phyloP scores from a whole-genome alignment of 2,113 vertebrate species.

The Stegastes partitus region DNA sequence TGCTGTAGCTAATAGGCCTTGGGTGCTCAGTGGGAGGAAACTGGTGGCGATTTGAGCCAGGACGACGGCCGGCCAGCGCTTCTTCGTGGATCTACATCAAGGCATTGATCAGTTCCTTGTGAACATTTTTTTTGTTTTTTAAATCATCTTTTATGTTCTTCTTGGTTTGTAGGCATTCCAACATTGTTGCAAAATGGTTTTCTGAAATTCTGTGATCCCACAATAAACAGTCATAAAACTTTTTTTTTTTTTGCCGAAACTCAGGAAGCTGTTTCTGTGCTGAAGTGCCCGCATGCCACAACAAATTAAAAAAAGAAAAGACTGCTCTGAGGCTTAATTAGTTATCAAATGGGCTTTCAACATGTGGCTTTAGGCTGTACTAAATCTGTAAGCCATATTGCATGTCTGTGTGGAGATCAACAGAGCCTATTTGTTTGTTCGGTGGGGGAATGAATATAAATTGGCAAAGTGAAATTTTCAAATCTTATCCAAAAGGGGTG shows the following conservation, averaged over 20 bases:
- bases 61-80: slow-evolving; percentile 27
- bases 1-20: slow-evolving; percentile 63
- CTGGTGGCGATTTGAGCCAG: slow-evolving; percentile 24
- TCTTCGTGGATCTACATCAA: slow-evolving; percentile 39
- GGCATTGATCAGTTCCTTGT: slow-evolving; percentile 51
- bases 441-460: slow-evolving; percentile 44
- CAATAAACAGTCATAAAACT: slow-evolving; percentile 32
- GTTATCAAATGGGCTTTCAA: slow-evolving; percentile 68
- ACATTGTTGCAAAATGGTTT: slow-evolving; percentile 20
- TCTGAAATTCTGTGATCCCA: slow-evolving; percentile 28
- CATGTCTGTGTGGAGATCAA: slow-evolving; percentile 57
- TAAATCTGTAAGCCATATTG: slow-evolving; percentile 43
- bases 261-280: slow-evolving; percentile 6
- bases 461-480: slow-evolving; percentile 49
- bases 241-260: slow-evolving; percentile 36
- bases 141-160: not conserved
- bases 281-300: slow-evolving; percentile 36
- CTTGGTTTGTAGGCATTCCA: slow-evolving; percentile 10
- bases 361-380: slow-evolving; percentile 63
- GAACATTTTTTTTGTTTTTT: accelerated
- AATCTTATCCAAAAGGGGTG: slow-evolving; percentile 36
- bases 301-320: slow-evolving; percentile 34
- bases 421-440: slow-evolving; percentile 59
- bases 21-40: slow-evolving; percentile 52
- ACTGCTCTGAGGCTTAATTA: slow-evolving; percentile 43